Conservation (phyloP, 37 sponge, comb jelly and placozoan species). For the Chondrosia reniformis region DNA sequence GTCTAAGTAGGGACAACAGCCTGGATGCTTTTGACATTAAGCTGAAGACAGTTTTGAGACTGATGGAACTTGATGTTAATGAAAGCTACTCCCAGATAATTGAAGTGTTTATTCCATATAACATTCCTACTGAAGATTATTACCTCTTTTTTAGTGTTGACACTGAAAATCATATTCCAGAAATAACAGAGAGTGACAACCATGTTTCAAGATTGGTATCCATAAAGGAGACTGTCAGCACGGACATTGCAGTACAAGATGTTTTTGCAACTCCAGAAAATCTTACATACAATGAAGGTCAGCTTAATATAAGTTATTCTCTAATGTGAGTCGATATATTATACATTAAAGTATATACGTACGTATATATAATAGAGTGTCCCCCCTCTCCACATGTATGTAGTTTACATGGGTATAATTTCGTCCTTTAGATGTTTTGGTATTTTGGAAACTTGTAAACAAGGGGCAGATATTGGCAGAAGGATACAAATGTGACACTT, state of each 20-base stretch:
- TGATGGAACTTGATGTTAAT: not conserved
- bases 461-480: not conserved
- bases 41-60: not conserved
- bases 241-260: conserved; percentile 16
- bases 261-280: not conserved
- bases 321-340: not conserved
- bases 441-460: conserved; percentile 24
- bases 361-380: no score
- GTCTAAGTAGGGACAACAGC: conserved; percentile 11
- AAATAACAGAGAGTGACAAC: conserved; percentile 8
- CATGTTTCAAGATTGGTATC: not conserved
- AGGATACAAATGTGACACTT: conserved; percentile 42
- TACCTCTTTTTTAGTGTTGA: conserved; percentile 27
- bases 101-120: conserved; percentile 24
- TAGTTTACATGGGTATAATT: no score
- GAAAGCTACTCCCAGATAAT: not conserved
- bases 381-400: no score
- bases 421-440: no score
- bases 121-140: conserved; percentile 16
- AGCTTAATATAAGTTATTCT: not conserved
- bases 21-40: conserved; percentile 42
- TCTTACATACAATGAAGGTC: conserved; percentile 11
- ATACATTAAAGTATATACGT: not conserved
- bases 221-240: conserved; percentile 10
- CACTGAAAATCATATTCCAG: conserved; percentile 18